Evolutionary conservation across 2,797 vertebrate species (phyloP).

Genomic region (Mico argentatus): DNA sequence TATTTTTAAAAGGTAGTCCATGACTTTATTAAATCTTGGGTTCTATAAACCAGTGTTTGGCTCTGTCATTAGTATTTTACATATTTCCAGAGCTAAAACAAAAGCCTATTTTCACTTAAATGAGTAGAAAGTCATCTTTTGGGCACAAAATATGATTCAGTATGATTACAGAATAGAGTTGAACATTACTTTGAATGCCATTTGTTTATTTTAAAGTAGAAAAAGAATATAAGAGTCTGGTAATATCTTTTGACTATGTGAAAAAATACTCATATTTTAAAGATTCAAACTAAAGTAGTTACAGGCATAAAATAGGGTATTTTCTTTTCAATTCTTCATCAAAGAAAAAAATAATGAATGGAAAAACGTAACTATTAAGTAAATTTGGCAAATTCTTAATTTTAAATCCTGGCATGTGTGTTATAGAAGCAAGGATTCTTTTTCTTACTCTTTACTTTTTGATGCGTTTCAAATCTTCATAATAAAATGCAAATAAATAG

Average conservation of each 20-base stretch:
- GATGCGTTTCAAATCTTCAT: not conserved
- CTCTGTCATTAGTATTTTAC: not conserved
- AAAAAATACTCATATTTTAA: not conserved
- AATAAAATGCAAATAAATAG: not conserved
- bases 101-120: not conserved
- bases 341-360: not conserved
- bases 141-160: not conserved
- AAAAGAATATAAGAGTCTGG: not conserved
- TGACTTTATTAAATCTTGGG: not conserved
- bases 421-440: not conserved
- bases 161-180: not conserved
- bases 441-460: not conserved
- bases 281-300: not conserved
- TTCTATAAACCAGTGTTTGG: not conserved
- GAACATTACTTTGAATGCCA: not conserved
- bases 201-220: not conserved
- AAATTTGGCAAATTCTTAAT: not conserved
- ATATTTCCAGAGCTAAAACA: not conserved
- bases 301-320: not conserved
- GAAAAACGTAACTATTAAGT: not conserved
- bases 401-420: not conserved
- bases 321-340: not conserved
- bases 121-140: not conserved
- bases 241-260: not conserved
- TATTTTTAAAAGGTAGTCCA: not conserved